phyloP scores from a whole-genome alignment of 2,888 invertebrate species.

The Drosophila maculinotata region DNA sequence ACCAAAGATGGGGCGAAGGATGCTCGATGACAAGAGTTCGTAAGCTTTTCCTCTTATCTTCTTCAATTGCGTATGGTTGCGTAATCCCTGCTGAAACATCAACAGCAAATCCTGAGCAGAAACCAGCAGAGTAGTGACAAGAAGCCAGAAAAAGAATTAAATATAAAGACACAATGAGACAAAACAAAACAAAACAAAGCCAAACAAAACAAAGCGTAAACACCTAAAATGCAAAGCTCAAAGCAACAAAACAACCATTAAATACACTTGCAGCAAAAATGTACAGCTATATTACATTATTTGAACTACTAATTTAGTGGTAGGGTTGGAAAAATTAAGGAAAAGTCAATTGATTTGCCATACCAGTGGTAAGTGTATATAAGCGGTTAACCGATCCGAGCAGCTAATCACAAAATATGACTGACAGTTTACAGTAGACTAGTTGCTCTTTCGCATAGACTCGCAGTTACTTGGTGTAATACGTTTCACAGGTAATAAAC shows the following conservation, averaged over 20 bases:
- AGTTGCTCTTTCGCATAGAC: too few relatives aligned
- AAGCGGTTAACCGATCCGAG: too few relatives aligned
- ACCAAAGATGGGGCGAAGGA: neutral
- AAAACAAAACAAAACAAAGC: neutral
- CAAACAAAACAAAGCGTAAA: neutral
- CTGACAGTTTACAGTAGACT: too few relatives aligned
- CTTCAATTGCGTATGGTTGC: conserved; percentile 35
- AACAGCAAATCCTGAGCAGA: conserved; percentile 36
- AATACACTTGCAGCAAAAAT: neutral
- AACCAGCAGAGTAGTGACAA: conserved; percentile 4
- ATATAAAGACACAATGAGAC: too few relatives aligned
- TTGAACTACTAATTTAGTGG: too few relatives aligned
- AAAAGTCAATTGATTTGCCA: too few relatives aligned
- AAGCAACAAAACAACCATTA: neutral
- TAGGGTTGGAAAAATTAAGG: too few relatives aligned
- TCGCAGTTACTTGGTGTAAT: too few relatives aligned
- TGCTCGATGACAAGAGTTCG: conserved; percentile 12
- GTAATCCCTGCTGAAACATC: conserved; percentile 43
- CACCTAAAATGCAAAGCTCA: neutral
- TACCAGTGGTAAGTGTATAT: too few relatives aligned
- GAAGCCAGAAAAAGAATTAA: neutral
- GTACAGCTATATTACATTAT: too few relatives aligned
- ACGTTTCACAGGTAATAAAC: neutral
- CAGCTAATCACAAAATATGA: too few relatives aligned
- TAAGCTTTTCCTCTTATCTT: conserved; percentile 53